Evolutionary conservation across 2,797 vertebrate species (phyloP), one percentile per base, ranked within the genome.

Genomic region (Mormyrus proboscirostris): DNA sequence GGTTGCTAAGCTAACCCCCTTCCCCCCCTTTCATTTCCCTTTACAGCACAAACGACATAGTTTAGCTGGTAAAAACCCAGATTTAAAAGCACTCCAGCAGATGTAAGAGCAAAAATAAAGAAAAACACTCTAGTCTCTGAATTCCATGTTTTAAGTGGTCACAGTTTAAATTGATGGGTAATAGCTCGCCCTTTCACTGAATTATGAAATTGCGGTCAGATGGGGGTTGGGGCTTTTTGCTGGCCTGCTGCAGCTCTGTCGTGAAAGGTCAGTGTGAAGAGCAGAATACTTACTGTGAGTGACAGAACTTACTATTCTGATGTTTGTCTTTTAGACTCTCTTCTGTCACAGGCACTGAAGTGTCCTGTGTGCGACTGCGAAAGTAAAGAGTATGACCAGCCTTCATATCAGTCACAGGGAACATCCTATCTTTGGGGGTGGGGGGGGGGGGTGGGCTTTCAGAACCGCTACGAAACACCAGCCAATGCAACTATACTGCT

Each of bases 121-220:
- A 76, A 86, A 73, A 73, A 22, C 76, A 59, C 57, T 89, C 57
- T 65, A 73, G 47, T 87, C 62, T 89, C 29, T 73, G 47, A 87
- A 89, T 86, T 85, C 59, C 38, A 12, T 53, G 29, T 73, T 87
- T 89, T 73, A 73, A 89, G 25, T 86, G 49, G 85, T 89, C 51
- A 57, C 47, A 53, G 65, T 62, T 89, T 89, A 86, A 87, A 76
- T 73, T 79, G 62, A 33, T 79, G 86, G 59, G 85, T 89, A 89
- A 73, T 89, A 41, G 49, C 59, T 89, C 9, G 89, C 29, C 84
- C 62, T 89, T 73, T 89, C 49, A 10, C 84, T 53, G 89, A 85
- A 57, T 73, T 89, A 87, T 86, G 49, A 89, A 87, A 89, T 89
- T 89, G 89, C 57, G 84, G 84, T 89, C 84, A 89, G 33, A 44